Evolutionary conservation across 2,888 invertebrate genomes (phyloP).

Genomic region (Eilema griseolum): DNA sequence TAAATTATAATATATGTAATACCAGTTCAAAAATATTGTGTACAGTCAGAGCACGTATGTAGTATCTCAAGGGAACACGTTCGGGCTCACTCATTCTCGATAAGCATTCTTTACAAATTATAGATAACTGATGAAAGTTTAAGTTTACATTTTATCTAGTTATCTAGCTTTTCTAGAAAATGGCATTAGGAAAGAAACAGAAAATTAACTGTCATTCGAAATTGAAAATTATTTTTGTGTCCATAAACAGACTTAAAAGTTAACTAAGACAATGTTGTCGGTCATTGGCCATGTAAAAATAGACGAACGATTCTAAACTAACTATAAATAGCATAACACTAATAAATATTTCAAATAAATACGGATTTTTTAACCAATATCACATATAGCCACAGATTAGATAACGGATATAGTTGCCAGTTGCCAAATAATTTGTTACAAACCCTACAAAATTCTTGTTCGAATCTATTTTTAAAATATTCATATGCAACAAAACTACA

Average conservation of each 20-base stretch:
- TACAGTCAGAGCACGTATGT: neutral
- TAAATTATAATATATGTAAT: too few species aligned
- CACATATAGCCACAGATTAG: neutral
- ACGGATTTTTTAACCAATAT: neutral
- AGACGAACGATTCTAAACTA: neutral
- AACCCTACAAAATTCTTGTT: neutral
- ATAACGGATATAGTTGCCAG: neutral
- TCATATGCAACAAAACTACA: neutral
- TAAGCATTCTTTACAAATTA: neutral
- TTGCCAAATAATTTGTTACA: neutral
- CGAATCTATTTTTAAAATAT: neutral
- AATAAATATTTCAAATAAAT: neutral
- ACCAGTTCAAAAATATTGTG: too few species aligned
- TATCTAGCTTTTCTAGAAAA: neutral
- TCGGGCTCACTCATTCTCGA: neutral
- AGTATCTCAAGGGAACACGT: neutral
- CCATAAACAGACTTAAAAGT: neutral
- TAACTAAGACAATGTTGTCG: neutral
- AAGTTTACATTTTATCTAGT: neutral
- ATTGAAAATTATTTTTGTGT: neutral
- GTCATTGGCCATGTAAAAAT: slow-evolving; percentile 2
- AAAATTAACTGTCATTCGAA: neutral
- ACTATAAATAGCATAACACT: neutral
- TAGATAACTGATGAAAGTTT: too few species aligned
- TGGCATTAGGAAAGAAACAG: neutral